phyloP scores from a whole-genome alignment of 2,888 invertebrate genomes.

The Melolontha melolontha region DNA sequence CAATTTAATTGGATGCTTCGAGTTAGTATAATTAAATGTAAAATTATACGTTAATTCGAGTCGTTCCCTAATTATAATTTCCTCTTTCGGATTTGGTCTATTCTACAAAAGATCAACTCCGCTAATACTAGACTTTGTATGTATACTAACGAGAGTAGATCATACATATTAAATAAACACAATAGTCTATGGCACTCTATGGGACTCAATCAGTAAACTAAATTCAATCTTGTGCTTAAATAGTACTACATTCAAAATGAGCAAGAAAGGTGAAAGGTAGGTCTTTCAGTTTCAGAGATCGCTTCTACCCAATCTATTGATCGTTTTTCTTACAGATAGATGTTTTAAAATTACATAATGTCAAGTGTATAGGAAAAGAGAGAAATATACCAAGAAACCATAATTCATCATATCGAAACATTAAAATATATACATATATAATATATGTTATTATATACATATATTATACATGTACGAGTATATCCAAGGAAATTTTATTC shows the following conservation, averaged over 20 bases:
- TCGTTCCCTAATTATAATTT: slow-evolving; percentile 16
- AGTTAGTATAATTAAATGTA: not conserved
- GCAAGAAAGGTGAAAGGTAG: slow-evolving; percentile 4
- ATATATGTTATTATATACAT: no score
- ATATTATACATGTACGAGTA: no score
- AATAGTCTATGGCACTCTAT: not conserved
- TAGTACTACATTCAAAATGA: not conserved
- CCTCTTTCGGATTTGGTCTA: not conserved
- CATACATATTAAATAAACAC: slow-evolving; percentile 20
- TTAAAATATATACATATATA: no score
- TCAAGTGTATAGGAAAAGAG: no score
- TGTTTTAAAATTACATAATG: not conserved
- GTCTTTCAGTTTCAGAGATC: slow-evolving; percentile 27
- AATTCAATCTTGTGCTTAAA: slow-evolving; percentile 1
- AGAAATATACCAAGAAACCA: no score
- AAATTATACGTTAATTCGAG: slow-evolving; percentile 19
- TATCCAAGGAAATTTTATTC: no score
- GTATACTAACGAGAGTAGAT: not conserved
- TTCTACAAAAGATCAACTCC: slow-evolving; percentile 15
- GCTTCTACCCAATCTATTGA: not conserved
- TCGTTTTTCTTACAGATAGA: slow-evolving; percentile 1
- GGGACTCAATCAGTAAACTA: slow-evolving; percentile 6
- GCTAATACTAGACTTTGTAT: not conserved
- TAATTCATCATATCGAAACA: no score
- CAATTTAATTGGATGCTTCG: slow-evolving; percentile 15